A percentile compares a stretch with the other conserved stretches of the same genome.
These are phyloP conservation scores for Eurystomus gularis DNA, from an alignment of 2,113 vertebrate species.

Conservation along the genomic window DNA sequence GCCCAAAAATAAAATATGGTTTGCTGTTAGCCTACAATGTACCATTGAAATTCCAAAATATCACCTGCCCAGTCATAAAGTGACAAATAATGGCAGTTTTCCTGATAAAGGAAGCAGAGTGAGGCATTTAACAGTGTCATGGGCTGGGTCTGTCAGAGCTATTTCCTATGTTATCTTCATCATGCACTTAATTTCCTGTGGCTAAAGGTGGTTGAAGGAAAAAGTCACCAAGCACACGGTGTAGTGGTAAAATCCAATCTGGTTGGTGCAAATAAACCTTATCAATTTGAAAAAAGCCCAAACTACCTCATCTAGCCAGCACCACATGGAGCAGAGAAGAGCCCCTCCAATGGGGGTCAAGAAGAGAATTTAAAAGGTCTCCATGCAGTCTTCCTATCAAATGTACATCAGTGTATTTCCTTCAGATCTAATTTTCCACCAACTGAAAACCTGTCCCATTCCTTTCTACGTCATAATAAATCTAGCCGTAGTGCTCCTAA, in stretches of 20 bases:
- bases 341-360: neutral
- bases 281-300: neutral
- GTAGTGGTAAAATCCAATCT: neutral
- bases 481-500: neutral
- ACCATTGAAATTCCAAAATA: neutral
- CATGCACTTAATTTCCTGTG: constrained; percentile 79
- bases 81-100: constrained; percentile 43
- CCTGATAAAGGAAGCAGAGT: constrained; percentile 42
- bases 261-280: neutral
- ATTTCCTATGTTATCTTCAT: constrained; percentile 85
- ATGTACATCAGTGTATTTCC: neutral
- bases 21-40: neutral
- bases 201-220: constrained; percentile 63
- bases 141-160: constrained; percentile 71
- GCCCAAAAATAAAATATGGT: neutral
- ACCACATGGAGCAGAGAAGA: neutral
- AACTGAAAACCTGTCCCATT: neutral
- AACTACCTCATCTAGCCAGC: neutral
- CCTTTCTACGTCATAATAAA: neutral
- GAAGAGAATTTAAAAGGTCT: neutral
- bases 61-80: constrained; percentile 4
- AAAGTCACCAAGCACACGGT: neutral
- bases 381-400: neutral
- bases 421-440: neutral
- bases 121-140: neutral